Base-by-base conservation (phyloP, 2,888 invertebrate genomes). In the Himalopsyche kuldschensis region DNA sequence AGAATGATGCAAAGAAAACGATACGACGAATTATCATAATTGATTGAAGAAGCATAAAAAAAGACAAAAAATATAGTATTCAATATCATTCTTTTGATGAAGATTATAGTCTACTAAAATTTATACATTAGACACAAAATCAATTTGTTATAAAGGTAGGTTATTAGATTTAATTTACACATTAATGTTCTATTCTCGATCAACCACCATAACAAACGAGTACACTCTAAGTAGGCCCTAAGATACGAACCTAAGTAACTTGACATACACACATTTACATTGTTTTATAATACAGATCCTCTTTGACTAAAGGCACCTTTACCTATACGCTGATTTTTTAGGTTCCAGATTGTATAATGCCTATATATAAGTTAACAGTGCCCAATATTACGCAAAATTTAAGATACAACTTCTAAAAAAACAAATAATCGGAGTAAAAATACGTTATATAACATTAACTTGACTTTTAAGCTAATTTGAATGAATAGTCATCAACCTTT, bases 251-350 rank as follows among this genome's bases (percentile, higher is more conserved):
- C 79, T 76, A 81, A 30, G 27, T 82, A 78, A 82, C 76, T 80
- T 83, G 79, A 84, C 81, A 85, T 55, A 78, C 77, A 79, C 69
- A 69, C 35, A 31, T 69, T 83, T 75, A 78, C 76, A 75, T 75
- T 46, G 75, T 41, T 75, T 30, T 79, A 69, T 82, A 80, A 79
- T 84, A 82, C 84, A 81, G 48, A 55, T 85, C 75, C 78, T 77
- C 83, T 79, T 69, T 76, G 79, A 85, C 75, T 85, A 80, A 85
- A 85, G 85, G 85, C 85, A 85, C 85, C 84, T 84, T 41, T 84
- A 84, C 78, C 84, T 82, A 84, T 83, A 81, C 46, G 48, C 79
- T 46, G 15, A 78, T 46, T 46, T 78, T 69, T 69, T 69, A 69
- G 69, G 69, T 20, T 69, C 30, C 69, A 69, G 69, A 27, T 69